phyloP scores from a whole-genome alignment of 2,888 invertebrate genomes.

The Oscheius sp. region DNA sequence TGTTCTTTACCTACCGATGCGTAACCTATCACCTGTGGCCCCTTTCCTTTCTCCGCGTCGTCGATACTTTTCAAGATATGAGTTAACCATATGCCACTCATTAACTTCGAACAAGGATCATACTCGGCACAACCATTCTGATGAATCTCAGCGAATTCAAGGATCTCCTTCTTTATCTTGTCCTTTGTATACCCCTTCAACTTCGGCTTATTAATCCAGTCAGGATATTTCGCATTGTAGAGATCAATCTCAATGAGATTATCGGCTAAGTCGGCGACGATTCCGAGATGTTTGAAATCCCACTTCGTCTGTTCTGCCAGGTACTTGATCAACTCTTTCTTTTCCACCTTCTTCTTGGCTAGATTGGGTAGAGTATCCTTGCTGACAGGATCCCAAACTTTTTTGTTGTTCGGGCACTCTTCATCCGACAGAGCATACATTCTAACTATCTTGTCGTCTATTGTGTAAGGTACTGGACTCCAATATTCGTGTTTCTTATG shows the following conservation, averaged over 20 bases:
- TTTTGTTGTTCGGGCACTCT: slow-evolving; percentile 7
- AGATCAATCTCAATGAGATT: slow-evolving; percentile 40
- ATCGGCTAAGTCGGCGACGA: slow-evolving; percentile 49
- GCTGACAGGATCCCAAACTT: slow-evolving; percentile 29
- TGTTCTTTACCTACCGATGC: slow-evolving; percentile 47
- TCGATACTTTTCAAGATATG: slow-evolving; percentile 40
- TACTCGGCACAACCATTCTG: slow-evolving; percentile 54
- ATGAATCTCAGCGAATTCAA: slow-evolving; percentile 50
- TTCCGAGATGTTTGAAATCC: slow-evolving; percentile 37
- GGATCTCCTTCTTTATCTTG: slow-evolving; percentile 27
- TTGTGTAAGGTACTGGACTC: slow-evolving; percentile 60
- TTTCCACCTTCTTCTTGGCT: slow-evolving; percentile 15
- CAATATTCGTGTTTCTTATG: slow-evolving; percentile 39
- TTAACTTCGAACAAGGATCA: slow-evolving; percentile 49
- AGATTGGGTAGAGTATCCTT: slow-evolving; percentile 38
- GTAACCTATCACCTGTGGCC: slow-evolving; percentile 46
- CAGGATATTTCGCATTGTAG: slow-evolving; percentile 32
- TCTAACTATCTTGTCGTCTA: slow-evolving; percentile 59
- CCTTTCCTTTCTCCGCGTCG: slow-evolving; percentile 34
- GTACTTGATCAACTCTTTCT: slow-evolving; percentile 38
- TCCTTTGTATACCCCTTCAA: slow-evolving; percentile 34
- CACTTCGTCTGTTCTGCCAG: slow-evolving; percentile 49
- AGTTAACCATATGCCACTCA: slow-evolving; percentile 57
- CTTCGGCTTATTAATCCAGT: slow-evolving; percentile 35
- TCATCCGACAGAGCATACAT: slow-evolving; percentile 49